Conservation (phyloP, 2,797 vertebrate species). For the Catostomus latipinnis region DNA sequence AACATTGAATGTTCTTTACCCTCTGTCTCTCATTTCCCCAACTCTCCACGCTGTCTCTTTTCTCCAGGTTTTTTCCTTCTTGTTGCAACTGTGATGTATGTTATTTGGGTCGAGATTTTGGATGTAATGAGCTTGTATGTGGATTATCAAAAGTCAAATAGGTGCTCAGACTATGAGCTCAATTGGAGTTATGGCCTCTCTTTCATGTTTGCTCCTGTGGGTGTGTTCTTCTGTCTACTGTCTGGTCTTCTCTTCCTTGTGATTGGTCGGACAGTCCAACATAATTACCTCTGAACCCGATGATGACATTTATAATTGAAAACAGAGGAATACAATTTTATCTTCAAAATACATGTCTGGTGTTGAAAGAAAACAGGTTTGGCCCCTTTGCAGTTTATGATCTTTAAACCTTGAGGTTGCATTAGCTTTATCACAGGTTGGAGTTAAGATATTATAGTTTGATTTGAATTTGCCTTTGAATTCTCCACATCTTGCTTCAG, state of each 20-base stretch:
- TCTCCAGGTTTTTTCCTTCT: conserved; percentile 87
- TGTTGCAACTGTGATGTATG: conserved; percentile 88
- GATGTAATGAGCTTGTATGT: conserved; percentile 85
- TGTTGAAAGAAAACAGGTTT: not conserved
- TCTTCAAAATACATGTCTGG: not conserved
- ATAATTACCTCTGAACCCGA: conserved; percentile 76
- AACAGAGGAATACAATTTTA: conserved; percentile 32
- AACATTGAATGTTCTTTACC: not conserved
- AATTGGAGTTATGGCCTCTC: conserved; percentile 88
- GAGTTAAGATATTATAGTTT: not conserved
- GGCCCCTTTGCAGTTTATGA: not conserved
- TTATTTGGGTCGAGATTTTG: conserved; percentile 92
- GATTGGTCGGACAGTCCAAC: conserved; percentile 85
- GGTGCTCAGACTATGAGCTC: conserved; percentile 81
- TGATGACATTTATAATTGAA: conserved; percentile 1
- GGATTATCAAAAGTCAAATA: conserved; percentile 69
- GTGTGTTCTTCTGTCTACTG: conserved; percentile 90
- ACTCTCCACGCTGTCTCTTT: conserved; percentile 49
- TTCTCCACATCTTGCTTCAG: conserved; percentile 22
- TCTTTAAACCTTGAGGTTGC: not conserved
- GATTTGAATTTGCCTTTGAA: not conserved
- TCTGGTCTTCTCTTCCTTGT: conserved; percentile 91
- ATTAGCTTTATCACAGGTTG: not conserved
- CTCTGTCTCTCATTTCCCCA: conserved; percentile 10
- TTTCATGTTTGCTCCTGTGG: conserved; percentile 92